Base-by-base conservation (phyloP, 1,140 invertebrate species). In the Cydia strobilella region DNA sequence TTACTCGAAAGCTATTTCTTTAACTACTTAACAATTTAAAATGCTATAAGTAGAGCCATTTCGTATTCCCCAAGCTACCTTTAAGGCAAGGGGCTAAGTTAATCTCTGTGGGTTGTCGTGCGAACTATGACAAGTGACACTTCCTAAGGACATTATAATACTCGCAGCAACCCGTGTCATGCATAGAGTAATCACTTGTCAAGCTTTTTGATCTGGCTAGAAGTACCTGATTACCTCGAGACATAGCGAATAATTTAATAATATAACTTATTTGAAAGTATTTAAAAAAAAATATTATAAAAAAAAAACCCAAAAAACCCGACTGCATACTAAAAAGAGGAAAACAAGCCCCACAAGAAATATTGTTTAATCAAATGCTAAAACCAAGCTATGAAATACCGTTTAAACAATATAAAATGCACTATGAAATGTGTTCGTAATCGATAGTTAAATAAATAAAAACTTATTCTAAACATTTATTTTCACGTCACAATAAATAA, bases 71-170 rank as follows among this genome's bases (percentile, higher is more conserved):
- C 13, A n/a, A 18, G 27, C 27, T 59, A 23, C 54, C 54, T 59
- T 59, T 23, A 69, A 39, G 65, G 31, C 6, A 18, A 35, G 15
- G 63, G 65, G 31, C 65, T 69, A 39, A 20, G 65, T 69, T 69
- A 69, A 69, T 69, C 65, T 69, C 63, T 0, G 35, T 35, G 65
- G 65, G 65, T 18, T 69, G 65, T 69, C 31, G 35, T 10, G 31
- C 42, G 65, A 69, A 35, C 65, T 69, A 69, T 69, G 65, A 69
- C 31, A 69, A 69, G 65, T 69, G 65, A 42, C 65, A 69, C n/a
- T 35, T 69, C 27, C 31, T 35, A 69, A 35, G 63, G 25, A 27
- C 63, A 59, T 59, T 59, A 59, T 20, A 59, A 59, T 59, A 23
- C 54, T 59, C 20, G 51, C 51, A 23, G n/a, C 7, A 59, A 59